A percentile compares a stretch with the other conserved stretches of the same genome.
phyloP scores from a whole-genome alignment of 2,797 vertebrate genomes.

The Phataginus tricuspis region DNA sequence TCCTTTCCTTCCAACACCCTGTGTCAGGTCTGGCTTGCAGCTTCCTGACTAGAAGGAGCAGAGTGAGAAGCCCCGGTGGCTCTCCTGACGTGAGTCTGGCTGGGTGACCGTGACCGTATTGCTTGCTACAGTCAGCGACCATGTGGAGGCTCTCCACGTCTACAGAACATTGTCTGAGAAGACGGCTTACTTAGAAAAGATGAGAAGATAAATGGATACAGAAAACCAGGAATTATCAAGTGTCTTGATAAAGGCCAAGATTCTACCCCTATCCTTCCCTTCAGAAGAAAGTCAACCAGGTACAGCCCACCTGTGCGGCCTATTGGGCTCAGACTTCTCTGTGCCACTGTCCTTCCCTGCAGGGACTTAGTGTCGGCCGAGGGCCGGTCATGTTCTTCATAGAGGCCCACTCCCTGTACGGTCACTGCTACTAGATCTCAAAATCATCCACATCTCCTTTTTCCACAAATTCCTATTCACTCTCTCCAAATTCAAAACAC shows the following conservation, averaged over 20 bases:
- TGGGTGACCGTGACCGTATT: neutral
- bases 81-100: neutral
- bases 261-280: neutral
- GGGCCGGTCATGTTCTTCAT: neutral
- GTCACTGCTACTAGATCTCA: neutral
- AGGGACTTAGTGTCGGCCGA: neutral
- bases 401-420: neutral
- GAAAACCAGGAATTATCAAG: neutral
- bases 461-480: neutral
- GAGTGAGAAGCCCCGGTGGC: neutral
- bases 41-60: slow-evolving; percentile 62
- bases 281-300: neutral
- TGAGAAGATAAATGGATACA: neutral
- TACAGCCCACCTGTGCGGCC: accelerated
- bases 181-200: neutral
- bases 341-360: neutral
- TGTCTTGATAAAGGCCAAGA: neutral
- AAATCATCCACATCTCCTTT: neutral
- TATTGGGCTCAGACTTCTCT: neutral
- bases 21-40: slow-evolving; percentile 60
- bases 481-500: slow-evolving; percentile 4
- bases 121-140: neutral
- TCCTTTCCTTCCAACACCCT: slow-evolving; percentile 53
- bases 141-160: neutral
- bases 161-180: neutral